phyloP scores from a whole-genome alignment of 1,140 invertebrate species.

The Hetaerina americana region DNA sequence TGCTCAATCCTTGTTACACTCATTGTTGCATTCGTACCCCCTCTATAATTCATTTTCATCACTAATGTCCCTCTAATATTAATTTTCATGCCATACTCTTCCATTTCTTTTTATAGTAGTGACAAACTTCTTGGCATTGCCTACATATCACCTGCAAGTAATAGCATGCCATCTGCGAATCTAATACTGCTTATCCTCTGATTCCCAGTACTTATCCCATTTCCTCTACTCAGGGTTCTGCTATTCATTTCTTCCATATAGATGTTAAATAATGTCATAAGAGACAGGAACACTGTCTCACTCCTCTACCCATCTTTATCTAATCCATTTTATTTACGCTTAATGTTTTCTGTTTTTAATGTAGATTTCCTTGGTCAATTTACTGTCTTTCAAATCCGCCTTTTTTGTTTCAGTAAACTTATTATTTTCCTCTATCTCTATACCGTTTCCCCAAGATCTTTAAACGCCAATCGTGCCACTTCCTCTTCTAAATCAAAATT shows the following conservation, averaged over 20 bases:
- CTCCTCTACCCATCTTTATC: too few species aligned
- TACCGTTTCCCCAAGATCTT: too few species aligned
- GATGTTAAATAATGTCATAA: background rate
- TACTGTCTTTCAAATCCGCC: too few species aligned
- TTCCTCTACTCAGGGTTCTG: background rate
- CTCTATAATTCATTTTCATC: background rate
- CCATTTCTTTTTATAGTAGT: background rate
- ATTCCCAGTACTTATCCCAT: background rate
- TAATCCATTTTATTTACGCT: too few species aligned
- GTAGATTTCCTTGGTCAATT: too few species aligned
- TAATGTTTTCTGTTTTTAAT: too few species aligned
- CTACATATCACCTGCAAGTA: background rate
- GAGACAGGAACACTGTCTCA: too few species aligned
- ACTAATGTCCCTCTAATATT: background rate
- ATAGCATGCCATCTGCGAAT: background rate
- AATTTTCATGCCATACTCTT: background rate
- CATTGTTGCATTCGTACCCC: background rate
- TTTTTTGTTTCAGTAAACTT: too few species aligned
- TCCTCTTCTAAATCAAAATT: too few species aligned
- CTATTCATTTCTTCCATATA: background rate
- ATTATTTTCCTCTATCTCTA: too few species aligned
- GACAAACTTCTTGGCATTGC: background rate
- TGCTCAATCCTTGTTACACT: too few species aligned
- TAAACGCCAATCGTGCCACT: too few species aligned
- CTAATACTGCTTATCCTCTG: background rate